Conservation (phyloP, 2,888 invertebrate genomes). For the Crossocerus cetratus region DNA sequence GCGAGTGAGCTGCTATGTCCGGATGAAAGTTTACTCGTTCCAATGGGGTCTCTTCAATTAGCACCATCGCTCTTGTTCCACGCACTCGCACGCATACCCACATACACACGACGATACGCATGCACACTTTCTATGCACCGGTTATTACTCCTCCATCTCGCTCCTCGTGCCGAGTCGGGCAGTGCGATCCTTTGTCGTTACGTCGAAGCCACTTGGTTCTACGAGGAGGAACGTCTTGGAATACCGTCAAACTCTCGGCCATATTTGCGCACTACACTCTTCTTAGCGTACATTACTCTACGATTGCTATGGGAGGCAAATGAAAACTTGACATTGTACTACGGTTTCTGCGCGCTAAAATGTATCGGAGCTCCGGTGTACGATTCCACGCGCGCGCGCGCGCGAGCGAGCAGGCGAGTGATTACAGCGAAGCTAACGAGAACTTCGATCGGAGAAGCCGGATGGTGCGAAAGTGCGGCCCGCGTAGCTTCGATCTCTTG, state of each 20-base stretch:
- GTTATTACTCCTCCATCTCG: conserved; percentile 31
- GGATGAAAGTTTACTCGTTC: conserved; percentile 27
- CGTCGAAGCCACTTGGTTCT: conserved; percentile 54
- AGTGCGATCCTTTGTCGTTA: conserved; percentile 55
- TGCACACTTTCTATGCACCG: neutral
- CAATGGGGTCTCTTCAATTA: conserved; percentile 53
- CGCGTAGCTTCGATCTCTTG: conserved; percentile 48
- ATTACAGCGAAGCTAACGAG: too few relatives aligned
- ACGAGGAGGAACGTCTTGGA: conserved; percentile 42
- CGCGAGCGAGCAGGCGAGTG: too few relatives aligned
- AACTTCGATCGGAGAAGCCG: too few relatives aligned
- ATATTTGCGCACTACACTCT: neutral
- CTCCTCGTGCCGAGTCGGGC: conserved; percentile 41
- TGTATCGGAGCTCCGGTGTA: conserved; percentile 29
- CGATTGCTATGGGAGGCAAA: too few relatives aligned
- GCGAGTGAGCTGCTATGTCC: conserved; percentile 16
- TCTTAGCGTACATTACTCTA: too few relatives aligned
- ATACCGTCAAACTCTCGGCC: conserved; percentile 11
- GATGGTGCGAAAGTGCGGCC: too few relatives aligned
- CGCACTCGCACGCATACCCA: conserved; percentile 18
- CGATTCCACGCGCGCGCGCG: conserved; percentile 27
- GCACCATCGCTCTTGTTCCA: conserved; percentile 51
- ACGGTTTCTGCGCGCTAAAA: neutral
- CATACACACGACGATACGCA: conserved; percentile 2
- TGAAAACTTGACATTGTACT: neutral